These are phyloP conservation scores for Pipra filicauda DNA, from an alignment of 2,113 vertebrate genomes.

Conservation along the genomic window DNA sequence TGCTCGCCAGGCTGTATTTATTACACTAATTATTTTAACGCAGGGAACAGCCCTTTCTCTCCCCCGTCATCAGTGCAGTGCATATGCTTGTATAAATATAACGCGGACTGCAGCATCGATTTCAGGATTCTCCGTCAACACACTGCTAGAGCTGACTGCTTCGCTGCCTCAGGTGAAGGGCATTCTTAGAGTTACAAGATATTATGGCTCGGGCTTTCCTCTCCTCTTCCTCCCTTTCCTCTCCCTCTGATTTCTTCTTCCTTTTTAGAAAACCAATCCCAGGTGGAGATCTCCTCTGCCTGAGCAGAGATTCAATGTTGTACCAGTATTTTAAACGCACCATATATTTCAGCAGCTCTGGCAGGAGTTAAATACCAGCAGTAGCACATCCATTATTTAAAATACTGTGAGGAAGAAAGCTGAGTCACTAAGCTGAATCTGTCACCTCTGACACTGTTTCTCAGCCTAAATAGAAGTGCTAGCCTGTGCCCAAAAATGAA, in stretches of 20 bases:
- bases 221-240: background rate
- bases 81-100: background rate
- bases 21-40: constrained; percentile 33
- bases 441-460: background rate
- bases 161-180: background rate
- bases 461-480: background rate
- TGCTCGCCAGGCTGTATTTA: constrained; percentile 18
- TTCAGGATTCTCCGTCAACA: background rate
- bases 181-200: background rate
- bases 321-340: background rate
- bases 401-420: background rate
- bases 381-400: constrained; percentile 24
- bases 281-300: background rate
- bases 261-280: background rate
- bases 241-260: background rate
- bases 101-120: background rate
- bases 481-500: background rate
- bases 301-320: background rate
- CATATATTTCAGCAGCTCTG: background rate
- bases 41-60: constrained; percentile 11
- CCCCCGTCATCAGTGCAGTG: background rate
- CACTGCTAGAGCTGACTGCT: background rate
- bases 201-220: background rate
- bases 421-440: constrained; percentile 21
- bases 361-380: constrained; percentile 19